Base-by-base conservation (phyloP, 2,888 invertebrate genomes). In the Hirtodrosophila alboralis region DNA sequence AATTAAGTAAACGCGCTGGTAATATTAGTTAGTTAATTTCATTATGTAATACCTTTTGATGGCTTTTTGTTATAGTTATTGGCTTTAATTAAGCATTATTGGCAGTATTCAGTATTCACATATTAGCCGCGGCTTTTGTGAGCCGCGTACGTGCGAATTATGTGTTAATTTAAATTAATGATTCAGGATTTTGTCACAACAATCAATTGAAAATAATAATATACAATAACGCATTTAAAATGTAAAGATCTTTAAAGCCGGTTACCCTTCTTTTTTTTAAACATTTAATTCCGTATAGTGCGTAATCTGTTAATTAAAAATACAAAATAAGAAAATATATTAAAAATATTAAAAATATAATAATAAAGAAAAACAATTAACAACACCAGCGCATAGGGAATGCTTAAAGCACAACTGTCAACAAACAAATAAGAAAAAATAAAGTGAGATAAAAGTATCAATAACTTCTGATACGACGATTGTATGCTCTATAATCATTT, bases 31-130 rank as follows among this genome's bases (percentile, higher is more conserved):
- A 73, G 79, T 85, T 83, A 83, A 85, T 79, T 79, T 84, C 65
- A 79, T 79, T 84, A 84, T 60, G 73, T 63, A 68, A 80, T 57
- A 58, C 58, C 70, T 33, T 57, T 48, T 52, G 49, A 49, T 48
- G 44, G 52, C 56, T 41, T 74, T 53, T 67, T 70, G 73, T 80
- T 60, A 57, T 69, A 60, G 65, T 60, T 79, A 73, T 85, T 83
- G 74, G 86, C 84, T 73, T 83, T 85, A 83, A 80, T 80, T 85
- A 83, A 61, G 65, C 64, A 83, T 84, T 81, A 84, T 84, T 75
- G 72, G 65, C 72, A 64, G 53, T 75, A 62, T 65, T 73, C 72
- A 64, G 53, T 75, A 62, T 65, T 73, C 60, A 48, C 64, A 59
- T 76, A 79, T 83, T 85, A 83, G 79, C 65, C 40, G 49, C 45